Percentiles rank a stretch among this genome's conserved stretches.
phyloP scores from a whole-genome alignment of 2,797 vertebrate species.

The Xiphorhynchus erythropygius region DNA sequence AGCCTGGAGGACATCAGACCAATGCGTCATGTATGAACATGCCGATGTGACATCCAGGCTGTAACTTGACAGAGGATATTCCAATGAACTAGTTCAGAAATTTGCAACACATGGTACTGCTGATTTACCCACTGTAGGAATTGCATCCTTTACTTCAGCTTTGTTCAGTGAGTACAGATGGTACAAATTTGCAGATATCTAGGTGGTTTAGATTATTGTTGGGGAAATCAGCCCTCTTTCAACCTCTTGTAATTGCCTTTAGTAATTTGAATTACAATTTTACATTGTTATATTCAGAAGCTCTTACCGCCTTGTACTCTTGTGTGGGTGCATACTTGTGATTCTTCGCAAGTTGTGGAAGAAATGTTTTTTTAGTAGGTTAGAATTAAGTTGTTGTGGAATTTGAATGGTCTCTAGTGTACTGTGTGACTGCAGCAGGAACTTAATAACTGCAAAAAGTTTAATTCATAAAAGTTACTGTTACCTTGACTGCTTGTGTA shows the following conservation, averaged over 20 bases:
- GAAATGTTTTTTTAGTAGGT: not conserved
- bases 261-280: constrained; percentile 37
- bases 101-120: not conserved
- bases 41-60: not conserved
- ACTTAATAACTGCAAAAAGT: constrained; percentile 14
- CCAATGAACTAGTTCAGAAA: not conserved
- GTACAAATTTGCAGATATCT: not conserved
- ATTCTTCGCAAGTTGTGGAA: constrained; percentile 38
- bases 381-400: constrained; percentile 40
- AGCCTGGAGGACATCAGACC: not conserved
- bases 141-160: not conserved
- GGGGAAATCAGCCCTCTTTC: not conserved
- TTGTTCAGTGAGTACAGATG: not conserved
- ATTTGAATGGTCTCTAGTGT: constrained; percentile 17
- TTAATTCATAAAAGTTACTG: constrained; percentile 34
- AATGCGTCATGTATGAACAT: not conserved
- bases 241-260: constrained; percentile 3
- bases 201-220: not conserved
- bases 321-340: constrained; percentile 39
- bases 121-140: not conserved
- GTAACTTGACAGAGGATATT: not conserved
- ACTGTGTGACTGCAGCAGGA: constrained; percentile 18
- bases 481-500: not conserved
- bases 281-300: constrained; percentile 20
- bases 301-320: constrained; percentile 17